Evolutionary conservation across 2,888 invertebrate genomes (phyloP).

Genomic region (Patella ulyssiponensis): DNA sequence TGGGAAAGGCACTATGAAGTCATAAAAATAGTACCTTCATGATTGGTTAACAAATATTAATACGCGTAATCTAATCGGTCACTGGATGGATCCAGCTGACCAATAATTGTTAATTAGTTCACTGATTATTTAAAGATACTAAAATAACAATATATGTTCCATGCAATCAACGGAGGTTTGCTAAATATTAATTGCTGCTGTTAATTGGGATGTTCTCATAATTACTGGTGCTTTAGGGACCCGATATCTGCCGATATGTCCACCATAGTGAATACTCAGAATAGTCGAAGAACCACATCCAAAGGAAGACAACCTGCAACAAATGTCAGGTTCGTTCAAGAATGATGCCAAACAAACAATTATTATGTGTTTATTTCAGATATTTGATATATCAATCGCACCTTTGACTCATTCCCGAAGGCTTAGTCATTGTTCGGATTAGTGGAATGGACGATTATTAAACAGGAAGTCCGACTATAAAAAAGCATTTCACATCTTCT

Average conservation of each 20-base stretch:
- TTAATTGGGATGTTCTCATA: slow-evolving; percentile 9
- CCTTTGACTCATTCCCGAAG: too few relatives aligned
- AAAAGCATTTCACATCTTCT: too few relatives aligned
- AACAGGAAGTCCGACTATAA: too few relatives aligned
- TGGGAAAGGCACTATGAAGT: slow-evolving; percentile 2
- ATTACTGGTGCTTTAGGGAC: not conserved
- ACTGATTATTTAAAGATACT: too few relatives aligned
- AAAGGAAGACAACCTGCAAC: slow-evolving; percentile 10
- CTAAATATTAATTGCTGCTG: not conserved
- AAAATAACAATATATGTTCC: not conserved
- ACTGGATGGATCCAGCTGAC: slow-evolving; percentile 24
- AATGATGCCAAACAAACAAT: too few relatives aligned
- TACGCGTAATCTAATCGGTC: slow-evolving; percentile 29
- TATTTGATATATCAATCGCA: too few relatives aligned
- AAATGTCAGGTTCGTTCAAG: not conserved
- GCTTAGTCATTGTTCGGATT: too few relatives aligned
- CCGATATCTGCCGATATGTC: not conserved
- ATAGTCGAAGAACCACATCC: slow-evolving; percentile 3
- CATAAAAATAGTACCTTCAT: slow-evolving; percentile 22
- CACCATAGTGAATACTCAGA: slow-evolving; percentile 2
- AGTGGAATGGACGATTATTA: too few relatives aligned
- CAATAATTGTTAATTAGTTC: slow-evolving; percentile 19
- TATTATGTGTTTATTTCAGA: too few relatives aligned
- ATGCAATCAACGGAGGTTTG: not conserved
- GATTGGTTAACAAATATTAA: slow-evolving; percentile 20